Percentiles rank a stretch among this genome's conserved stretches.
Evolutionary conservation across 2,797 vertebrate genomes (phyloP).

Genomic region (Petrocephalus schoutedeni): DNA sequence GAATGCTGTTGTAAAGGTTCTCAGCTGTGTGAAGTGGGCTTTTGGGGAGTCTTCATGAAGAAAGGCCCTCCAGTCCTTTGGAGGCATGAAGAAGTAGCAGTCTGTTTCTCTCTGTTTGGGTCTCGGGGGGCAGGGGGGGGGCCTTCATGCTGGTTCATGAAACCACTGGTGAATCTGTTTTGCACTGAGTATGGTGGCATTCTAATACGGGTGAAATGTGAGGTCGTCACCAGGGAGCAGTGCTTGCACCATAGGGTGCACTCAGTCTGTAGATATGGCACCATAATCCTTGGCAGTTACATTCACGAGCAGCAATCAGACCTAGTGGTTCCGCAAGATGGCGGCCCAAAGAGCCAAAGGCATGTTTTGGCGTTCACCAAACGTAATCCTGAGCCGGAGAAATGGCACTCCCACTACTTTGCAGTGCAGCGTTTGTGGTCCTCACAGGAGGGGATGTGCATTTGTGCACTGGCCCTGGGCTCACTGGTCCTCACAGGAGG

Average conservation of each 20-base stretch:
- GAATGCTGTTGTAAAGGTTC: neutral
- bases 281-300: neutral
- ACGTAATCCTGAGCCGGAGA: neutral
- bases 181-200: neutral
- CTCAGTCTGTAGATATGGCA: neutral
- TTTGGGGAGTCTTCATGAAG: neutral
- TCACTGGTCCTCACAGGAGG: neutral
- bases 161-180: neutral
- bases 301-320: neutral
- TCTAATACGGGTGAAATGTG: neutral
- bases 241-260: neutral
- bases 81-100: neutral
- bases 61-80: neutral
- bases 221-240: neutral
- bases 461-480: neutral
- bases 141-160: neutral
- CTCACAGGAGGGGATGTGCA: neutral
- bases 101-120: neutral
- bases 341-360: neutral
- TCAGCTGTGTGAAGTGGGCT: neutral
- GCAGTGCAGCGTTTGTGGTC: neutral
- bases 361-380: neutral
- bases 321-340: neutral
- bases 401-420: neutral
- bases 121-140: neutral